Evolutionary conservation across 2,113 vertebrate genomes (phyloP).

Genomic region (Pycnonotus jocosus): DNA sequence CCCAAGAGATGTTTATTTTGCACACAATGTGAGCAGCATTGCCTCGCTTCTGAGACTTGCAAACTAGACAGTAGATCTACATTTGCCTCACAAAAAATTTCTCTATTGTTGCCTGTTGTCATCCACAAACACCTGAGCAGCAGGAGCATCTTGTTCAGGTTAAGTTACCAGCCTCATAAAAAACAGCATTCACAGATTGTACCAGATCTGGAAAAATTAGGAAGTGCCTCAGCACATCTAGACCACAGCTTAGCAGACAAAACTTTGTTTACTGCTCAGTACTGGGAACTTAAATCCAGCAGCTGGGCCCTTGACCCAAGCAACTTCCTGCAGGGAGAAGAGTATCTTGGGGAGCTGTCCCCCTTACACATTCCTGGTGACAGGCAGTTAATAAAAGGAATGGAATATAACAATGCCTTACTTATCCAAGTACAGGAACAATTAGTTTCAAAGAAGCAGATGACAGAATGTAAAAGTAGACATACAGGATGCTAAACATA

Average conservation of each 20-base stretch:
- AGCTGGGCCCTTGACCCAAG: background rate
- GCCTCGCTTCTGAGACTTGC: background rate
- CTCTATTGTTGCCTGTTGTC: background rate
- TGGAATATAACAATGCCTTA: background rate
- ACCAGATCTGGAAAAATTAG: background rate
- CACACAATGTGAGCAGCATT: background rate
- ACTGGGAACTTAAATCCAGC: background rate
- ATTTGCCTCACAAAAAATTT: background rate
- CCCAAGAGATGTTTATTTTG: background rate
- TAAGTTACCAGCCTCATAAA: background rate
- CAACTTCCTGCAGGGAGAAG: background rate
- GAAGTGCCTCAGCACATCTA: background rate
- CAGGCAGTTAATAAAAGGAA: background rate
- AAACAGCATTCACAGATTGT: background rate
- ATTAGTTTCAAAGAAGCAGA: background rate
- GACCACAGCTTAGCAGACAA: background rate
- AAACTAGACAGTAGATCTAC: background rate
- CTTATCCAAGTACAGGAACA: background rate
- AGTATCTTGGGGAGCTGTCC: background rate
- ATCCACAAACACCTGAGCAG: background rate
- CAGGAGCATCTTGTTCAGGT: background rate
- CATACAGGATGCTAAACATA: background rate
- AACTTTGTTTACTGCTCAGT: background rate
- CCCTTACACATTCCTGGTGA: background rate
- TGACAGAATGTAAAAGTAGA: background rate